Percentiles rank a stretch among this genome's conserved stretches.
Evolutionary conservation across 2,113 vertebrate genomes (phyloP).

Genomic region (Dryoscopus gambensis): DNA sequence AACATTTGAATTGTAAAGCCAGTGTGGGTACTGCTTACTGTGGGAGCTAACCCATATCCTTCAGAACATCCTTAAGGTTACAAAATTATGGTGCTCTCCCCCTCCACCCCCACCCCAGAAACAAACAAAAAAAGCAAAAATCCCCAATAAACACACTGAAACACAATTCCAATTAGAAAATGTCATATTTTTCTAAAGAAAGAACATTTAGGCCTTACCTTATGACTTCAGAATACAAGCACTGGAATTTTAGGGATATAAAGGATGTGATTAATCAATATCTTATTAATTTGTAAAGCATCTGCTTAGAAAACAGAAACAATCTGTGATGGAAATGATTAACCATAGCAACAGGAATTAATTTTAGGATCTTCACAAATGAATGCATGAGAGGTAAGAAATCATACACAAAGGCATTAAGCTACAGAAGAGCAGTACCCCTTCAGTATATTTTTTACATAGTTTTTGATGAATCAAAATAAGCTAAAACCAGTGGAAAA

Average conservation of each 20-base stretch:
- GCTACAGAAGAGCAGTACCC: not conserved
- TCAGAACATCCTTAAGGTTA: not conserved
- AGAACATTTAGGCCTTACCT: not conserved
- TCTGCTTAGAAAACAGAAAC: not conserved
- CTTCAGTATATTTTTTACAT: not conserved
- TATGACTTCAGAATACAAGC: not conserved
- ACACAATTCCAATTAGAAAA: not conserved
- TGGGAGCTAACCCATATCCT: not conserved
- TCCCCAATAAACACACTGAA: not conserved
- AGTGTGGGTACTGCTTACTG: not conserved
- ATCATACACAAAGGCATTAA: not conserved
- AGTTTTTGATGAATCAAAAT: not conserved
- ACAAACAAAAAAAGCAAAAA: not conserved
- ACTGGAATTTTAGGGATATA: not conserved
- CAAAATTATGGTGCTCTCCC: not conserved
- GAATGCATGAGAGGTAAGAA: not conserved
- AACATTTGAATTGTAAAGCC: not conserved
- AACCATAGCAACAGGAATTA: not conserved
- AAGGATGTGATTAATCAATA: not conserved
- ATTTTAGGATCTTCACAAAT: not conserved
- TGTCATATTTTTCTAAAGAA: not conserved
- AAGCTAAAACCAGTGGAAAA: not conserved
- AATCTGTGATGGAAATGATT: not conserved
- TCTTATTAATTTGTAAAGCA: not conserved
- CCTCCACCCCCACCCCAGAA: fast-evolving